Evolutionary conservation across 2,797 vertebrate genomes (phyloP).

Genomic region (Harpagifer antarcticus): DNA sequence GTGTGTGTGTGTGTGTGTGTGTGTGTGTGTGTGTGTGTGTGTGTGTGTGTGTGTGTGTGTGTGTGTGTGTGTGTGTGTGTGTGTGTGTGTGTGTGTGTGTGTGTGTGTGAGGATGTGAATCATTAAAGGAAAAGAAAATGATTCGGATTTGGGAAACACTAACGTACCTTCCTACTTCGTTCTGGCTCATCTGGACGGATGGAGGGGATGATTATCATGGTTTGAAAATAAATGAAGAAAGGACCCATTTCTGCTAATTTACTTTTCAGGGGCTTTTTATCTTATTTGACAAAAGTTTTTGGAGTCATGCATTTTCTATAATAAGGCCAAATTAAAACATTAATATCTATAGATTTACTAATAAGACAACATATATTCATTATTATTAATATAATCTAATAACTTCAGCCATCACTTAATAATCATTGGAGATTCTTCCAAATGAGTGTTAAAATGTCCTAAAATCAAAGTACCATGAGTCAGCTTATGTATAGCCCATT

Average conservation of each 20-base stretch:
- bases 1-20: conserved; percentile 28
- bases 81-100: neutral
- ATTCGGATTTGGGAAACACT: conserved; percentile 62
- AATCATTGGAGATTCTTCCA: neutral
- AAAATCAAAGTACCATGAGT: neutral
- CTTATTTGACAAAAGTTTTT: conserved; percentile 11
- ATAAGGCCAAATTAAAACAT: neutral
- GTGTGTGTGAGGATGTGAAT: conserved; percentile 61
- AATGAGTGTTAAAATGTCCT: neutral
- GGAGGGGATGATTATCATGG: conserved; percentile 32
- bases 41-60: neutral
- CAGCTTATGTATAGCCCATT: neutral
- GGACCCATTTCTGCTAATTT: conserved; percentile 27
- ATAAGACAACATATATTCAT: neutral
- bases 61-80: conserved; percentile 14
- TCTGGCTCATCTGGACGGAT: conserved; percentile 52
- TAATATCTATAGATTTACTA: neutral
- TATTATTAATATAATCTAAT: neutral
- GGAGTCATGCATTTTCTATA: neutral
- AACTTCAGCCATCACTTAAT: neutral
- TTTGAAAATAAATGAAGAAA: conserved; percentile 44
- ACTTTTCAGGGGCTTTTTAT: conserved; percentile 27
- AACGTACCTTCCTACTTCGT: conserved; percentile 56
- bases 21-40: conserved; percentile 9
- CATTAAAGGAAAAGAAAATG: conserved; percentile 74